Base-by-base conservation (phyloP, 2,797 vertebrate genomes). In the Enteromius anoplus region DNA sequence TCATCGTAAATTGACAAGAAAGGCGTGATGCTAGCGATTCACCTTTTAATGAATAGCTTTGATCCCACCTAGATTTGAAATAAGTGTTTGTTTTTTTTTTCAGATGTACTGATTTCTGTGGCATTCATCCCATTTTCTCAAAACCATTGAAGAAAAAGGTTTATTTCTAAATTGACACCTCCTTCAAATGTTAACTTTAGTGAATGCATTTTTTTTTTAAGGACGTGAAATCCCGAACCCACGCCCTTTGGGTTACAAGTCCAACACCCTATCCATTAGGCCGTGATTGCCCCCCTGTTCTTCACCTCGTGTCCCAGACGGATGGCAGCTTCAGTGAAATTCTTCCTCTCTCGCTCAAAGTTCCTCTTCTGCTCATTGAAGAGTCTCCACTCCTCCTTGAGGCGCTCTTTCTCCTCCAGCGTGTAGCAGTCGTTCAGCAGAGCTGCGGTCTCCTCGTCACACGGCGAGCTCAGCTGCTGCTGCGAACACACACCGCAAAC, bases 271-370 rank as follows among this genome's bases (percentile, higher is more conserved):
- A 11, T 42, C 42, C 42, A 42, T 42, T 42, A 42, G 42, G 42
- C 42, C 42, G 2, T 42, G 0, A 42, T 10, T 42, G 42, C 42
- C 42, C 42, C 42, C 26, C 26, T 11, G 10, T 42, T 42, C 10
- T 42, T 42, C 93, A 99, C 98, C 96, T 99, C 97, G 49, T 96
- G 94, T 85, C 98, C 97, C 78, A 99, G 92, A 89, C 97, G 93
- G 88, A 99, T 98, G 65, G 98, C 97, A 76, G 98, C 98, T 89
- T 99, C 98, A 0, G 97, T 99, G 89, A 98, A 98, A 90, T 95
- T 98, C 85, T 91, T 95, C 90, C 97, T 94, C 85, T 99, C 97
- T 88, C 92, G 96, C 89, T 99, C 97, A 84, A 99, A 98, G 87
- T 95, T 96, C 88, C 94, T 96, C 81, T 96, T 97, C 86, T 99